Base-by-base conservation (phyloP, 2,113 vertebrate genomes). In the Aspiorhynchus laticeps region DNA sequence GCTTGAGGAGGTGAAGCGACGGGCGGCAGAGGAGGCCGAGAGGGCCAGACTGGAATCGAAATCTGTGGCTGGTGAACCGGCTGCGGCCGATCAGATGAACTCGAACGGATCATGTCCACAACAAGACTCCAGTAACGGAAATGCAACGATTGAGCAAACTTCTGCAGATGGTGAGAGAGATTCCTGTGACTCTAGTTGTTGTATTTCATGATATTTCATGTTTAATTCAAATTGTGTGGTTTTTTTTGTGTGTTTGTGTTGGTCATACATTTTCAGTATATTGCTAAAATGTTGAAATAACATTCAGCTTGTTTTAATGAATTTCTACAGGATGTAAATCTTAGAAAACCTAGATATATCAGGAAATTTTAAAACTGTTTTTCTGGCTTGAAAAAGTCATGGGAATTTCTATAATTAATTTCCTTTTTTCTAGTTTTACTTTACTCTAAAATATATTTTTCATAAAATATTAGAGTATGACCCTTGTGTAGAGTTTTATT, bases 11-110 rank as follows among this genome's bases (percentile, higher is more conserved):
- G 89, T 88, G 88, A 96, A 94, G 92, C 94, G 33, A 28, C 89
- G 73, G 85, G 88, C 85, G 77, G 90, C 91, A 12, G 96, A 96
- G 88, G 96, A 97, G 85, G 84, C 61, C 0, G 95, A 96, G 84
- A 96, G 94, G 87, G 90, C 91, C 83, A 95, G 93, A 88, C 92
- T 76, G 87, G 96, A 96, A 10, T 48, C 51, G 33, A 96, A 95
- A 33, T 33, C 43, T 4, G 41, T 17, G 3, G 51, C 81, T 36
- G 43, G 10, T 36, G 81, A 83, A 53, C 69, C 48, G 26, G 67
- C 33, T 38, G 31, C 21, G 4, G 33, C 1, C 19, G 78, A 80
- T 80, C 78, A 63, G 33, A n/a, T 63, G 78, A 63, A 38, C 56
- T 80, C 56, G 12, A 91, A 89, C 59, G 92, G 93, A 15, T 87